A percentile compares a stretch with the other conserved stretches of the same genome.
phyloP scores from a whole-genome alignment of 2,113 vertebrate genomes.

The Pyrgilauda ruficollis region DNA sequence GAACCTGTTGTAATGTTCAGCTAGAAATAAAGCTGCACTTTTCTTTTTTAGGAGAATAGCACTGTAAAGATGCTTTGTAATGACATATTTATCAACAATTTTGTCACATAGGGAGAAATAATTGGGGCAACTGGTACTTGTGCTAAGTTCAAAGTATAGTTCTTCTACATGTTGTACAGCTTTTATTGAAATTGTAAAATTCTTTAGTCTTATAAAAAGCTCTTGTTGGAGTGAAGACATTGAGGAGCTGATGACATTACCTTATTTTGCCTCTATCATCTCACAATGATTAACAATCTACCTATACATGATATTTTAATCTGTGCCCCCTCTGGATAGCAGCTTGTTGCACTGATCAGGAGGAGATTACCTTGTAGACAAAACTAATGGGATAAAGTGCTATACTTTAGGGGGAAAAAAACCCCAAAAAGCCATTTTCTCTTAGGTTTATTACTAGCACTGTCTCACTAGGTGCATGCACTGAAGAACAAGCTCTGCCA shows the following conservation, averaged over 20 bases:
- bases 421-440: rapidly evolving
- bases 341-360: not conserved
- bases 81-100: not conserved
- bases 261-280: not conserved
- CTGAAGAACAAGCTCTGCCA: not conserved
- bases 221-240: not conserved
- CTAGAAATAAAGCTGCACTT: not conserved
- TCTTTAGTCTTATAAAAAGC: not conserved
- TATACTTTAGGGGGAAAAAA: rapidly evolving
- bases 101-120: not conserved
- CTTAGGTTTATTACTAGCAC: not conserved
- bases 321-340: rapidly evolving
- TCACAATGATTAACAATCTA: not conserved
- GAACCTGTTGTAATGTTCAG: not conserved
- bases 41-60: not conserved
- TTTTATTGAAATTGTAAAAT: not conserved
- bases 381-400: not conserved
- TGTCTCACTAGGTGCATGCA: not conserved
- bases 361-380: not conserved
- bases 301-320: not conserved
- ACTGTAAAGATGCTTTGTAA: not conserved
- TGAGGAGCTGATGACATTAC: not conserved
- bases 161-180: not conserved
- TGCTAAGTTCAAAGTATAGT: not conserved
- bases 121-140: not conserved